Base-by-base conservation (phyloP, 2,113 vertebrate genomes). In the Sinocyclocheilus rhinocerous region DNA sequence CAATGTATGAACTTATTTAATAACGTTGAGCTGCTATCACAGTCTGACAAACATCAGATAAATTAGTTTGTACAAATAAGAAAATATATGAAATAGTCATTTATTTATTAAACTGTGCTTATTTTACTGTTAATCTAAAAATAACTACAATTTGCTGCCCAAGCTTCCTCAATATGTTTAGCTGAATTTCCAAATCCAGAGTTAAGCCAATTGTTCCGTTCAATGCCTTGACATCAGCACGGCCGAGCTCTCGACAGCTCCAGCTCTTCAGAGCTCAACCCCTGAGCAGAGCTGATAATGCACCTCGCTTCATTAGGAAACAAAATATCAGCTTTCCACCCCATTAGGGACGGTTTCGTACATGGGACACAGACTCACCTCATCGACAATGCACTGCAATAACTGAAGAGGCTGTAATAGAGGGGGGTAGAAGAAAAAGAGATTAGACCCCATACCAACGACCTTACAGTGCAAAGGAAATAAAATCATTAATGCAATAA, bases 361-460 rank as follows among this genome's bases (percentile, higher is more conserved):
- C 97, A 98, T 97, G 98, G 98, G 97, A 97, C 95, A 94, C 91
- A 98, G 42, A 48, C 98, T 99, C 97, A 99, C 98, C 98, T 99
- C 98, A 99, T 99, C 98, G 98, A 99, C 97, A 97, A 99, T 99
- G 97, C 98, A 99, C 97, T 99, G 98, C 96, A 99, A 97, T 97
- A 99, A 97, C 98, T 99, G 98, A 93, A 99, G 97, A 97, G 98
- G 98, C 98, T 99, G 96, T 86, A 92, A 94, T 76, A 94, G 94
- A 93, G 88, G 90, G 93, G 93, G 92, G 94, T 87, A 84, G 87
- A 42, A 88, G 59, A 84, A 84, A 91, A 85, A 67, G 83, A 88
- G 88, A 96, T 97, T 96, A 97, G 95, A 93, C 93, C 92, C 92
- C 93, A 95, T 95, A 93, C n/a, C 95, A 96, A 97, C 95, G 92